A percentile compares a stretch with the other conserved stretches of the same genome.
phyloP scores from a whole-genome alignment of 1,140 invertebrate genomes.

The Teleopsis dalmanni region DNA sequence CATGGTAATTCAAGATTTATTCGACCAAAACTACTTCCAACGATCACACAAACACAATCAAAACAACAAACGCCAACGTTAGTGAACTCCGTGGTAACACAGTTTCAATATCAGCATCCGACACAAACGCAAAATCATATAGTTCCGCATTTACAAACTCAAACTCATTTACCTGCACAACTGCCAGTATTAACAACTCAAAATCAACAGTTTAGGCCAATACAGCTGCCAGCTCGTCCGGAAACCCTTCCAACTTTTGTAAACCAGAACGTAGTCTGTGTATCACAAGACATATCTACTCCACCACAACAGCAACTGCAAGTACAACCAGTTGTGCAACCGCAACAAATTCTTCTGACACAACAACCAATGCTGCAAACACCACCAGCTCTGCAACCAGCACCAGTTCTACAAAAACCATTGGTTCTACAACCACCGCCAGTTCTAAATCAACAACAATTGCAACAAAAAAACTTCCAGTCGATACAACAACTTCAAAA shows the following conservation, averaged over 20 bases:
- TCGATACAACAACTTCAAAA: background rate
- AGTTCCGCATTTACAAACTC: too few species aligned
- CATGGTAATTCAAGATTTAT: too few species aligned
- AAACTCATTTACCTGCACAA: too few species aligned
- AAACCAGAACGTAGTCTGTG: background rate
- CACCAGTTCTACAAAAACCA: background rate
- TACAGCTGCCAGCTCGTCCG: too few species aligned
- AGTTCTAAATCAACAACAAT: background rate
- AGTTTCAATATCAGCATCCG: too few species aligned
- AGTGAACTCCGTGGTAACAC: too few species aligned
- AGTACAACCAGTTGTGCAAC: background rate
- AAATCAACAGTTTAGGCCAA: background rate
- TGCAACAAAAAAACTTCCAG: background rate
- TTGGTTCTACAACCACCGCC: background rate
- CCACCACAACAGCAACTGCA: background rate
- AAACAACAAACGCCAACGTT: too few species aligned
- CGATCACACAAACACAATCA: too few species aligned
- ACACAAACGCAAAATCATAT: too few species aligned
- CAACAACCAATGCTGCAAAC: background rate
- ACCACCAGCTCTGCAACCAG: background rate
- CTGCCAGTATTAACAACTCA: background rate
- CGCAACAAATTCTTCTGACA: background rate
- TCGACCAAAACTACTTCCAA: too few species aligned
- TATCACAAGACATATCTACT: background rate
- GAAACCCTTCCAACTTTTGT: too few species aligned